phyloP scores from a whole-genome alignment of 2,113 vertebrate genomes.

The Triplophysa rosa region DNA sequence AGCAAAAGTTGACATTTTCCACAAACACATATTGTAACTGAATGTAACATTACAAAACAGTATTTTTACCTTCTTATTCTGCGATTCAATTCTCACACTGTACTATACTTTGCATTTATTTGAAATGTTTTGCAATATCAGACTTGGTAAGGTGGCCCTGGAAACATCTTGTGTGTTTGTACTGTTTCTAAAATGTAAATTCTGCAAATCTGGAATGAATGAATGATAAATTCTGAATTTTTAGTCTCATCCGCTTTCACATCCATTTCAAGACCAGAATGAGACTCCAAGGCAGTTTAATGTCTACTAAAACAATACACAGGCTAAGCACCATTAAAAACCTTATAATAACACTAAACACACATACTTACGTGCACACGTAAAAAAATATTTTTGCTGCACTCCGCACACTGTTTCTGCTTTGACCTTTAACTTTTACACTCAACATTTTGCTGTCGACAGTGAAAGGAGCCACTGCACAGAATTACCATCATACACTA shows the following conservation, averaged over 20 bases:
- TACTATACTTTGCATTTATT: not conserved
- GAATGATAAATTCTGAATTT: slow-evolving; percentile 10
- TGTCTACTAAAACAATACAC: slow-evolving; percentile 20
- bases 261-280: not conserved
- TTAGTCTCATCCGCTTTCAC: not conserved
- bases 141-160: not conserved
- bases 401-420: not conserved
- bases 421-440: slow-evolving; percentile 28
- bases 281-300: slow-evolving; percentile 17
- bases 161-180: slow-evolving; percentile 13
- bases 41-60: not conserved
- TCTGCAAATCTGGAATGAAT: slow-evolving; percentile 24
- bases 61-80: not conserved
- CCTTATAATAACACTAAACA: slow-evolving; percentile 24
- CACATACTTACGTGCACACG: not conserved
- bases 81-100: not conserved
- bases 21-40: not conserved
- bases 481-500: not conserved
- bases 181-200: not conserved
- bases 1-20: not conserved
- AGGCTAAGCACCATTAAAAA: slow-evolving; percentile 25
- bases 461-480: not conserved
- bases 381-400: not conserved
- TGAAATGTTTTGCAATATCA: not conserved
- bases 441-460: slow-evolving; percentile 7